Evolutionary conservation across 2,797 vertebrate genomes (phyloP).

Genomic region (Spinus olivaceus): DNA sequence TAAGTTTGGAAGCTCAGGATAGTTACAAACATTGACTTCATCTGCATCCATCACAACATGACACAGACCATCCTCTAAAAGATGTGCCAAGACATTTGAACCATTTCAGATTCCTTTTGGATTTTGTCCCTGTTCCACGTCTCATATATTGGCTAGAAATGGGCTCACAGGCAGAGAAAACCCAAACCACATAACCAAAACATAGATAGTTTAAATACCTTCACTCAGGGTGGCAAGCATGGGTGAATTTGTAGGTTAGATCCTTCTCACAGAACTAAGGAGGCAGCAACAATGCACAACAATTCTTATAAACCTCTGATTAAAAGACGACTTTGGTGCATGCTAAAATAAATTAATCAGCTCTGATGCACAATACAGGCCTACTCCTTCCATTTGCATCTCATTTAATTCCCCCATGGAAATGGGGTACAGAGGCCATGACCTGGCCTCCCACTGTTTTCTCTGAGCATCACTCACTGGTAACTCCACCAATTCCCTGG

Average conservation of each 20-base stretch:
- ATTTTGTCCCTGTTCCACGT: neutral
- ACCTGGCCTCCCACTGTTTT: neutral
- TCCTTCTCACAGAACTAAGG: neutral
- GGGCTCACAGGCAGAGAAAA: rapidly evolving
- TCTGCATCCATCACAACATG: neutral
- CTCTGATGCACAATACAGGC: neutral
- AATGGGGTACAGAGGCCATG: rapidly evolving
- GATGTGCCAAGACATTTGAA: neutral
- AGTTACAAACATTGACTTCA: neutral
- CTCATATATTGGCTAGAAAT: neutral
- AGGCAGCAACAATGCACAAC: neutral
- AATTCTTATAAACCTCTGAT: neutral
- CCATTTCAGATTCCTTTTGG: neutral
- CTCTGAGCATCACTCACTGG: neutral
- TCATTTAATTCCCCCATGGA: rapidly evolving
- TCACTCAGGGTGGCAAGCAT: neutral
- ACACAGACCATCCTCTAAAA: neutral
- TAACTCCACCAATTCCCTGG: neutral
- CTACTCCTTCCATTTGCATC: neutral
- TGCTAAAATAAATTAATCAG: neutral
- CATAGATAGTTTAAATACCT: neutral
- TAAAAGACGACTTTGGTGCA: neutral
- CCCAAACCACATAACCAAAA: neutral
- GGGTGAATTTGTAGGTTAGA: neutral
- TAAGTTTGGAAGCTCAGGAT: neutral